Percentiles rank a stretch among this genome's conserved stretches.
These are phyloP conservation scores for Xylocopa sonorina DNA, from an alignment of 1,140 invertebrate species.

Conservation along the genomic window DNA sequence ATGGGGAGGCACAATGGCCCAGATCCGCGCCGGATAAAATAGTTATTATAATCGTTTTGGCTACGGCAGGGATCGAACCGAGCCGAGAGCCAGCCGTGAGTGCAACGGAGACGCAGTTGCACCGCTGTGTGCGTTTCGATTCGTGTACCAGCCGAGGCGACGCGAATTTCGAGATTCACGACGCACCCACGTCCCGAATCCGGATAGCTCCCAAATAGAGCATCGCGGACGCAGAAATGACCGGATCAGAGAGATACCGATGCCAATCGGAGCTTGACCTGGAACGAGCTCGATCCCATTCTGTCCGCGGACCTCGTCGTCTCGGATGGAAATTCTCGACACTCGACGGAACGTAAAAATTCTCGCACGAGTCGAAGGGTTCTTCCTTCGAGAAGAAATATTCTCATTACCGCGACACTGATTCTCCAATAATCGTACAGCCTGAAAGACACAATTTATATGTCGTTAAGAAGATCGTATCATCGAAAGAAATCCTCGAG, in stretches of 20 bases:
- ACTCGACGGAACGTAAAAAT: too few species aligned
- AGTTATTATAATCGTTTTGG: conserved; percentile 82
- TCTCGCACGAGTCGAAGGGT: too few species aligned
- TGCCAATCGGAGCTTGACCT: conserved; percentile 55
- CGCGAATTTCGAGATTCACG: conserved; percentile 33
- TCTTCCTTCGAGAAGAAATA: too few species aligned
- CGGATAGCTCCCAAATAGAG: conserved; percentile 64
- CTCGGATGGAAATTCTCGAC: neutral
- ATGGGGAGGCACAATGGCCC: conserved; percentile 81
- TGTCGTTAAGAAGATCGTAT: too few species aligned
- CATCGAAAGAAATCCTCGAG: too few species aligned
- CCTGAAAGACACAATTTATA: too few species aligned
- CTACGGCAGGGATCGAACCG: conserved; percentile 58
- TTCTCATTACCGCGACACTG: too few species aligned
- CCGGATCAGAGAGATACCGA: conserved; percentile 69
- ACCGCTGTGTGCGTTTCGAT: neutral
- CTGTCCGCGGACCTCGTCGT: neutral
- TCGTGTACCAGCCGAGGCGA: neutral
- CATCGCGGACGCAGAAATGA: conserved; percentile 70
- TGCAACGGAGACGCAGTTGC: neutral
- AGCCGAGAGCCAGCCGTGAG: conserved; percentile 6
- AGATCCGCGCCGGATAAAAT: conserved; percentile 82
- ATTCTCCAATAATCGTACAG: too few species aligned
- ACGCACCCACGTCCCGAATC: conserved; percentile 27
- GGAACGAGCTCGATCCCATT: neutral